Percentiles rank a stretch among this genome's conserved stretches.
Evolutionary conservation across 2,797 vertebrate species (phyloP).

Genomic region (Labroides dimidiatus): DNA sequence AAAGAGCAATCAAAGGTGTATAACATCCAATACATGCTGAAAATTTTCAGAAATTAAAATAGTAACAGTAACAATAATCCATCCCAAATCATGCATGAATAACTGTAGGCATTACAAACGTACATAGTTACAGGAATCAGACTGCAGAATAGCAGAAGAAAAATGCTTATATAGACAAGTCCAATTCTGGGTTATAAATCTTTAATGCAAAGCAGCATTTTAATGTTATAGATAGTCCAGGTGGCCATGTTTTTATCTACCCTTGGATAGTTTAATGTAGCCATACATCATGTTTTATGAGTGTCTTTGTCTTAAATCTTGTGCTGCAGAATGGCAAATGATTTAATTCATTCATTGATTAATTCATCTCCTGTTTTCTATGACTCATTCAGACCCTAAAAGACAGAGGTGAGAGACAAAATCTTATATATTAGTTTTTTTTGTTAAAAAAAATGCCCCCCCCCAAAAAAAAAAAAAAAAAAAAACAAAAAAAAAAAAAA

Average conservation of each 20-base stretch:
- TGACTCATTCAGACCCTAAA: not conserved
- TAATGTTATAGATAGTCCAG: slow-evolving; percentile 35
- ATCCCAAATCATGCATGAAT: not conserved
- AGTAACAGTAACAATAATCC: not conserved
- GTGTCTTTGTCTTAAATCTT: slow-evolving; percentile 27
- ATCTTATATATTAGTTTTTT: too few relatives aligned
- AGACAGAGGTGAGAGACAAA: too few relatives aligned
- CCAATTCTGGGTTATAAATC: slow-evolving; percentile 10
- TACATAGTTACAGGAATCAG: not conserved
- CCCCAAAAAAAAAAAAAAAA: too few relatives aligned
- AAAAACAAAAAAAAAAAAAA: too few relatives aligned
- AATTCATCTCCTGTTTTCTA: not conserved
- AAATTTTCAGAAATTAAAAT: not conserved
- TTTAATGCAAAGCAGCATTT: slow-evolving; percentile 31
- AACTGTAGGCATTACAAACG: not conserved
- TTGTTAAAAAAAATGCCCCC: too few relatives aligned
- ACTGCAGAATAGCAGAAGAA: slow-evolving; percentile 1
- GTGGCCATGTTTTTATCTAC: slow-evolving; percentile 35
- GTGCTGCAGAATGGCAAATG: slow-evolving; percentile 22
- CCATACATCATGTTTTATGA: slow-evolving; percentile 44
- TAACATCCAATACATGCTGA: slow-evolving; percentile 5
- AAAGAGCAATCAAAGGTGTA: not conserved
- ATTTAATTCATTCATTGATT: not conserved
- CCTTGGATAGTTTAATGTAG: slow-evolving; percentile 21
- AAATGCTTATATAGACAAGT: slow-evolving; percentile 2